Evolutionary conservation across 2,113 vertebrate genomes (phyloP), one percentile per base, ranked within the genome.

Genomic region (Crotophaga sulcirostris): DNA sequence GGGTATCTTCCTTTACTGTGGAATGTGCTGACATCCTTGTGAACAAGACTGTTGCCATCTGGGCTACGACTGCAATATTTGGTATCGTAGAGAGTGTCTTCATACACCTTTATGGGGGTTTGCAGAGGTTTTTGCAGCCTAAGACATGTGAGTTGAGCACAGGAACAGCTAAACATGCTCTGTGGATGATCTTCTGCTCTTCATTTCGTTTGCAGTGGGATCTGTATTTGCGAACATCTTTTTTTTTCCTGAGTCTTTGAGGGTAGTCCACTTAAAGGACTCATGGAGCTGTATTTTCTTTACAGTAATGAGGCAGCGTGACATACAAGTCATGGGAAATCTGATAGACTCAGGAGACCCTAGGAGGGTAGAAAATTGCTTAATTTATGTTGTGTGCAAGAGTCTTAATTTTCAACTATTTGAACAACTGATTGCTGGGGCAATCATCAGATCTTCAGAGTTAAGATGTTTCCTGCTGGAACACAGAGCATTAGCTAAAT

Each of bases 401-500:
- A 90, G 81, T 96, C 83, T 97, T 97, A 96, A 96, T 97, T 97
- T 96, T 95, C 85, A 94, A 90, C 89, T 93, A 64, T 96, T 94
- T 92, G 94, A 95, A 87, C 94, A 94, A 78, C 80, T 96, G 92
- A 94, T 96, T 97, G 93, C 94, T 89, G 91, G 69, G 95, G 78
- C 95, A 97, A 93, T 97, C 96, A 97, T 92, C 87, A 81, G 90
- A 89, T 96, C 93, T 89, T 94, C 85, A 52, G 92, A 95, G 95
- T 97, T 96, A 97, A 97, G 93, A 97, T 93, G 92, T 95, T 96
- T 97, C 95, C 95, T 94, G 95, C 92, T 93, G 94, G 81, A 97
- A 20, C 9, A 20, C 8, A 2, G 87, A 93, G 90, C 86, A 83
- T 97, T 95, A 96, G 81, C 94, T 96, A 96, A 96, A 96, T 95